Base-by-base conservation (phyloP, 1,140 invertebrate species). In the Drosophila tsacasi region DNA sequence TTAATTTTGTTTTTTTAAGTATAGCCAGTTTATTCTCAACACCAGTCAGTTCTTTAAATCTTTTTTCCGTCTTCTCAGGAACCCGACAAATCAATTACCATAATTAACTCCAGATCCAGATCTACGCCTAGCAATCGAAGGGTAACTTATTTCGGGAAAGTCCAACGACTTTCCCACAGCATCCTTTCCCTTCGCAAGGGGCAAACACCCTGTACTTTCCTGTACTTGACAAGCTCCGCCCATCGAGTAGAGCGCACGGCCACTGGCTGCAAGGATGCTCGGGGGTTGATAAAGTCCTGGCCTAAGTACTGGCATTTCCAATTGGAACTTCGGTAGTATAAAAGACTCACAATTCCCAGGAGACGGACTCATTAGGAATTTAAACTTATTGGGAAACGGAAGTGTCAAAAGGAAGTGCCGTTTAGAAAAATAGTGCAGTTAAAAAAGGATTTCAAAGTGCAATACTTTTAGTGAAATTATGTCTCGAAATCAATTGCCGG, bases 401-500 rank as follows among this genome's bases (percentile, higher is more conserved):
- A 77, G 76, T 61, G 59, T 37, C 30, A 6, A 15, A 59, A 57
- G 32, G 32, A n/a, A 55, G 40, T 30, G 23, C 15, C 21, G 30
- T 37, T 23, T 37, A 17, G 59, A 46, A 23, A 23, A 6, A 5
- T 9, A 52, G 54, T 19, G 25, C 15, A 0, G 52, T 35, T 10
- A n/a, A 66, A 19, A n/a, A 42, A n/a, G 1, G 40, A n/a, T 49
- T 9, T 30, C 40, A 25, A 27, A 30, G 19, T 66, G 21, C 5
- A 71, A 19, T 13, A 39, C n/a, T 6, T 8, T 30, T 0, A 25
- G 46, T 39, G 8, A 23, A 0, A 92, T 79, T 59, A 92, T 93
- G 91, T 93, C 91, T 27, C 83, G 92, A 39, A 93, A 92, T 92
- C 94, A 94, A 71, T 85, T 94, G 47, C 94, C 94, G 17, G 94